Conservation (phyloP, 2,888 invertebrate species). For the Caenorhabditis macrosperma region DNA sequence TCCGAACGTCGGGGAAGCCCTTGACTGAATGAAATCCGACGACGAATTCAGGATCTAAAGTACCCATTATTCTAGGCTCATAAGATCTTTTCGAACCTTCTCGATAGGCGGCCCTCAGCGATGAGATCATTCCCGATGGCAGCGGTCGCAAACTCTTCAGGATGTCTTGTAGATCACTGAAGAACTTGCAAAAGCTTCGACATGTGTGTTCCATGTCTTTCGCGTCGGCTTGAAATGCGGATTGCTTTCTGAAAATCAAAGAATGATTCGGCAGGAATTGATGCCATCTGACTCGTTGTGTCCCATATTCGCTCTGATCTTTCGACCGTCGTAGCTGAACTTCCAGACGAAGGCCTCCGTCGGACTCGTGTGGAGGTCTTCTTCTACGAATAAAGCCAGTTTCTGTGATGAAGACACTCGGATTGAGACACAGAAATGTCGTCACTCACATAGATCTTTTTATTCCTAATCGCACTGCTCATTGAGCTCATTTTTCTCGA, state of each 20-base stretch:
- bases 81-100: too few species aligned
- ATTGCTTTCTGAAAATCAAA: not conserved
- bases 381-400: conserved; percentile 4
- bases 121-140: not conserved
- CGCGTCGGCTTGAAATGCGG: not conserved
- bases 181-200: conserved; percentile 5
- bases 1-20: not conserved
- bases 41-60: not conserved
- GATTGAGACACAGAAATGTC: not conserved
- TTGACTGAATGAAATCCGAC: not conserved
- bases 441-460: not conserved
- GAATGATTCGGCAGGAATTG: not conserved
- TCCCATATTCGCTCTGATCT: not conserved
- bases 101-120: not conserved
- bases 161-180: not conserved
- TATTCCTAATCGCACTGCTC: not conserved
- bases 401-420: not conserved
- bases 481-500: not conserved
- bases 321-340: not conserved
- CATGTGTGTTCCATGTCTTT: conserved; percentile 5
- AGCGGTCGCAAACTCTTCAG: not conserved
- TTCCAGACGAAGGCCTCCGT: conserved; percentile 15
- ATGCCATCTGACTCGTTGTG: not conserved
- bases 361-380: not conserved
- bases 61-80: too few species aligned